Evolutionary conservation across 2,797 vertebrate genomes (phyloP), one percentile per base, ranked within the genome.

Genomic region (Propithecus perrieri): DNA sequence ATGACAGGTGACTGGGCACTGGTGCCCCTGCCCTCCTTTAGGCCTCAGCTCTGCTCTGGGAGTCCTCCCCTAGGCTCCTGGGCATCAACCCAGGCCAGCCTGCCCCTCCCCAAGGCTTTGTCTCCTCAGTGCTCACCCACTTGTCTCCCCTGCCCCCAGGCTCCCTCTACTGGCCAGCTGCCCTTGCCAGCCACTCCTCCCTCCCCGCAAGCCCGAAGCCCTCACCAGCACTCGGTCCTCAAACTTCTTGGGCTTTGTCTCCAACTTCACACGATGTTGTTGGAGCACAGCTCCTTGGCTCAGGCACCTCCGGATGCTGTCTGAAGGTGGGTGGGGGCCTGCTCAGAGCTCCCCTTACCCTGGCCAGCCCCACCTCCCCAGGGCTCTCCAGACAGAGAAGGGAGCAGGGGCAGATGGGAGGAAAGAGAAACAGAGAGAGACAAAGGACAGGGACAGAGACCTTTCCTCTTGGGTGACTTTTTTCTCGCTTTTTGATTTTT

Each of bases 201-300:
- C 15, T 28, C 35, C 33, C 11, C 55, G n/a, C 13, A 18, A 53
- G 17, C 14, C 43, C 71, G 75, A 24, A 1, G 24, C 48, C 95
- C 99, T 99, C 97, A 99, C 99, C 99, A 99, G 98, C 92, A 99
- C 99, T 97, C 99, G 98, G 98, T 99, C 99, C 95, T 99, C 99
- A 4, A 98, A 99, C 95, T 99, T 99, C 98, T 99, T 99, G 74
- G 98, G 99, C 93, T 99, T 99, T 84, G 98, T 99, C 97, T 99
- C 99, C 94, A 99, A 98, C 98, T 99, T 99, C 98, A 99, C 98
- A 46, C 99, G 98, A 96, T 99, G 99, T 93, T 99, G 98, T 88
- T 99, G 99, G 98, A 99, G 99, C 98, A 99, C 97, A 81, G 98
- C 97, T 84, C 99, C 99, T 92, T 99, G 99, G 98, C 99, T 99